Conservation (phyloP, 2,797 vertebrate species). For the Echeneis naucrates region DNA sequence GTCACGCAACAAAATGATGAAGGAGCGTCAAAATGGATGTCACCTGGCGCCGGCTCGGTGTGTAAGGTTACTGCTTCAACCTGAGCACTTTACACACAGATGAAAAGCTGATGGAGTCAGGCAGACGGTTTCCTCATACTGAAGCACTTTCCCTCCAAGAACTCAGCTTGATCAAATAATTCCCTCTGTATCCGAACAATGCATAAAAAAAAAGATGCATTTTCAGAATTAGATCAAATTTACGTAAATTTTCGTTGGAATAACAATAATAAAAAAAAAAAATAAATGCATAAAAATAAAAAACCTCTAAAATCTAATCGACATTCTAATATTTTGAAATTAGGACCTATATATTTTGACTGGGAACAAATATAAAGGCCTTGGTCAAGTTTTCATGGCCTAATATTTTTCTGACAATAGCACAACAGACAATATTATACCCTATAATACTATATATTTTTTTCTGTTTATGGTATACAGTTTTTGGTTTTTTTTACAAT, state of each 20-base stretch:
- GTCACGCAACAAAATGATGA: conserved; percentile 44
- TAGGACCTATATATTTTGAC: not conserved
- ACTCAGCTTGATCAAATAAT: no score
- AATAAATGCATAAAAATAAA: no score
- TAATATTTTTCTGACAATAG: not conserved
- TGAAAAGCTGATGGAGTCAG: conserved; percentile 32
- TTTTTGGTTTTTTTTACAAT: not conserved
- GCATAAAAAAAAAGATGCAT: not conserved
- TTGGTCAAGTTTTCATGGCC: not conserved
- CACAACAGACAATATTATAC: not conserved
- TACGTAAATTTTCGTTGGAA: not conserved
- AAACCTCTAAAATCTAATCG: no score
- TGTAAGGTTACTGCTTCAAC: conserved; percentile 34
- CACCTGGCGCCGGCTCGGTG: conserved; percentile 37
- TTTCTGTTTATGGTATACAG: no score
- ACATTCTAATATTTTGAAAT: not conserved
- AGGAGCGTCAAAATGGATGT: conserved; percentile 30
- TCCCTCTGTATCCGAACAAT: no score
- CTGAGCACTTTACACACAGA: conserved; percentile 32
- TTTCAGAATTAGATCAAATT: not conserved
- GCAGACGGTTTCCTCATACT: conserved; percentile 2
- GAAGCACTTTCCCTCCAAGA: not conserved
- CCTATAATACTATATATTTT: not conserved
- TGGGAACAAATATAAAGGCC: not conserved
- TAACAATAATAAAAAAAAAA: no score